Conservation (phyloP, 2,113 vertebrate species). For the Psittacus erithacus region DNA sequence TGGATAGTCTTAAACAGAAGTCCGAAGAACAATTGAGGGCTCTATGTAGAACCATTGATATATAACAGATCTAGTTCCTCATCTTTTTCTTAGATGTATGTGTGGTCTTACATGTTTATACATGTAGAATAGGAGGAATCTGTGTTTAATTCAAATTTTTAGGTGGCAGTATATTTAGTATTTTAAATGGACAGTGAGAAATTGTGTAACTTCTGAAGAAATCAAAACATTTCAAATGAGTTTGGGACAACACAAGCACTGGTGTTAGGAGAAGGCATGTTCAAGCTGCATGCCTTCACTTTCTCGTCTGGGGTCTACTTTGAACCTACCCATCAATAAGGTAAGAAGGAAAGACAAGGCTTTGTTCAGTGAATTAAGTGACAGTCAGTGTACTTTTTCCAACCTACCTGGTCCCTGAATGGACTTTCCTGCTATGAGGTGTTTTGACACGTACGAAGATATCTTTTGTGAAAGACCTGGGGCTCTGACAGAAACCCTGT, state of each 20-base stretch:
- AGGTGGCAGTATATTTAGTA: neutral
- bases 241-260: neutral
- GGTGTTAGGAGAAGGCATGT: neutral
- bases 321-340: neutral
- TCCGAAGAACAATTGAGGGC: neutral
- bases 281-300: neutral
- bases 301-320: neutral
- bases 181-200: neutral
- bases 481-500: neutral
- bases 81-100: neutral
- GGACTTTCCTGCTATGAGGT: neutral
- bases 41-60: neutral
- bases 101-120: neutral
- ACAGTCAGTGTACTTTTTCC: neutral
- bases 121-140: neutral
- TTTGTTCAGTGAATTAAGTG: neutral
- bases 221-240: neutral
- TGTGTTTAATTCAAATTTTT: neutral
- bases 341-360: neutral
- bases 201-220: neutral
- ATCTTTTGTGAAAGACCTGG: neutral
- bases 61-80: neutral
- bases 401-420: neutral
- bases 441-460: neutral
- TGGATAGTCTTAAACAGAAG: neutral